phyloP scores from a whole-genome alignment of 2,888 invertebrate genomes.

The Lymantria dispar region DNA sequence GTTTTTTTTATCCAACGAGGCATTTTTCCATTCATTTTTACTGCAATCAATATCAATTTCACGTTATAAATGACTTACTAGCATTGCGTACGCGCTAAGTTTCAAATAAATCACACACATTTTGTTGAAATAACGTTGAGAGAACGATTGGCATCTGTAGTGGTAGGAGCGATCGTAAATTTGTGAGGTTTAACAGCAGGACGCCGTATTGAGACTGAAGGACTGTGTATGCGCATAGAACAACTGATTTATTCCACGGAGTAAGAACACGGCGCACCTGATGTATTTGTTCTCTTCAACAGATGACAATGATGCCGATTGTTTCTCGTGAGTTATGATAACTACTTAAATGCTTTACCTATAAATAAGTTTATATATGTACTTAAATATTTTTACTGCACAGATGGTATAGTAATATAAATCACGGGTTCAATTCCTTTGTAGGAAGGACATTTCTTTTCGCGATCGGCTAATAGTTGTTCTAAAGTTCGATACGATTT shows the following conservation, averaged over 20 bases:
- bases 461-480: no score
- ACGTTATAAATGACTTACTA: slow-evolving; percentile 32
- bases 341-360: not conserved
- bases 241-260: slow-evolving; percentile 65
- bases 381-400: no score
- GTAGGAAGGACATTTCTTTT: no score
- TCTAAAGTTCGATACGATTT: no score
- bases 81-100: slow-evolving; percentile 26
- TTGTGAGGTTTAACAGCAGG: slow-evolving; percentile 78
- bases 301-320: slow-evolving; percentile 29
- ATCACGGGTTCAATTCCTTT: no score
- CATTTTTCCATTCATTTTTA: not conserved
- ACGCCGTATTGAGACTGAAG: slow-evolving; percentile 56
- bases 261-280: slow-evolving; percentile 51
- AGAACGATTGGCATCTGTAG: slow-evolving; percentile 71
- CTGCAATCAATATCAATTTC: slow-evolving; percentile 22
- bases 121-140: slow-evolving; percentile 77
- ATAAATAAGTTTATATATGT: no score
- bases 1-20: no score
- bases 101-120: slow-evolving; percentile 73
- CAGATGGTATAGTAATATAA: no score
- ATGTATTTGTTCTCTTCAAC: slow-evolving; percentile 41
- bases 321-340: slow-evolving; percentile 12
- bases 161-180: slow-evolving; percentile 78
- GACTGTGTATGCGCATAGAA: slow-evolving; percentile 68